These are phyloP conservation scores for Henricia sp. DNA, from an alignment of 53 echinoderm and acorn worm genomes.

Conservation along the genomic window DNA sequence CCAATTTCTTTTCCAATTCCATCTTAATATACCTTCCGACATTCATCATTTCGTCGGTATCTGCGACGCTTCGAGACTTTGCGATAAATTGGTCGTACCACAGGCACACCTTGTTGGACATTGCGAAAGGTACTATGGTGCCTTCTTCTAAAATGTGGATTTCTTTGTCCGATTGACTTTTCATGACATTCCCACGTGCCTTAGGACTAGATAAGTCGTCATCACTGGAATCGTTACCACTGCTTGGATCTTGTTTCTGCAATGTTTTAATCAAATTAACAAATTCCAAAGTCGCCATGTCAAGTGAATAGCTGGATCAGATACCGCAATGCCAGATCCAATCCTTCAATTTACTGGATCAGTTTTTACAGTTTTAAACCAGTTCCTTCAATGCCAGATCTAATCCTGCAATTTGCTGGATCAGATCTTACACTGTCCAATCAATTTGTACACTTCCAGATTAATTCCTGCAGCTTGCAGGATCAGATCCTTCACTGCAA, in stretches of 20 bases:
- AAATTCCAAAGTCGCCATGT: no score
- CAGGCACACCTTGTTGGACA: slow-evolving; percentile 29
- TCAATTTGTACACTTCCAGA: no score
- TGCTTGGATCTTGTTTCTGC: background rate
- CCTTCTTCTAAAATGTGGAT: slow-evolving; percentile 47
- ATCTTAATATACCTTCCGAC: slow-evolving; percentile 25
- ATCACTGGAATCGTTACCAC: background rate
- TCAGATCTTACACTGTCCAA: no score
- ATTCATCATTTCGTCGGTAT: background rate
- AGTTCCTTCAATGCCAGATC: no score
- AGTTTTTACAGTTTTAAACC: no score
- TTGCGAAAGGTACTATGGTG: background rate
- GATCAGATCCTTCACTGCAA: no score
- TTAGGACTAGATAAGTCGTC: background rate
- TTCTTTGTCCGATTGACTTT: background rate
- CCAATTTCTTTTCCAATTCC: background rate
- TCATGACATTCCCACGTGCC: background rate
- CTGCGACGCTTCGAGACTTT: background rate
- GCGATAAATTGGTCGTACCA: slow-evolving; percentile 17
- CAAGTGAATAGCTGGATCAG: no score
- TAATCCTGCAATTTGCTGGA: no score
- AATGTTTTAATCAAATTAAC: background rate
- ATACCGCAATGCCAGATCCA: no score
- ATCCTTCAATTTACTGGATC: no score
- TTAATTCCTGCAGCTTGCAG: no score